Evolutionary conservation across 2,113 vertebrate species (phyloP).

Genomic region (Taurulus bubalis): DNA sequence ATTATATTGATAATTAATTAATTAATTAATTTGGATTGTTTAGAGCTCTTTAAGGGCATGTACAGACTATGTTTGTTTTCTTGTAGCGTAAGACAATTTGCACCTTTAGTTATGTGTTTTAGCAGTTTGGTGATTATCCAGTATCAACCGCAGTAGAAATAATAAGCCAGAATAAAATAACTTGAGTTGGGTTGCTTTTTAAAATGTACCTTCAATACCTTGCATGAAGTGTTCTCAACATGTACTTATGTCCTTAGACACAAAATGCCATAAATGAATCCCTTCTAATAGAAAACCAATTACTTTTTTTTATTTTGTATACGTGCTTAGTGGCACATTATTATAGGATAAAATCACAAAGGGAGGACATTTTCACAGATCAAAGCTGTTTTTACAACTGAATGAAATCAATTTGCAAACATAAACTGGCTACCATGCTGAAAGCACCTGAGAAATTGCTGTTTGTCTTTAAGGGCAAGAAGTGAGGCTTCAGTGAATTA

Average conservation of each 20-base stretch:
- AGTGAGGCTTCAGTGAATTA: conserved; percentile 50
- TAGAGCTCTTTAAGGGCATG: not conserved
- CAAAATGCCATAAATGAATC: conserved; percentile 22
- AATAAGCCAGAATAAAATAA: conserved; percentile 24
- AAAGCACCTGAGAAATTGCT: conserved; percentile 51
- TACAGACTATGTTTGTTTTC: conserved; percentile 19
- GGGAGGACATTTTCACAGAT: conserved; percentile 32
- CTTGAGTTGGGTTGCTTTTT: not conserved
- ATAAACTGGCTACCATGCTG: conserved; percentile 35
- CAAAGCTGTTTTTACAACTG: conserved; percentile 57
- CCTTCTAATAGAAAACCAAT: conserved; percentile 30
- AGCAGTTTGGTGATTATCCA: conserved; percentile 4
- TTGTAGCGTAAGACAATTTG: not conserved
- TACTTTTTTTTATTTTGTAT: conserved; percentile 8
- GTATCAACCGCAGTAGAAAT: conserved; percentile 4
- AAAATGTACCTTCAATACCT: not conserved
- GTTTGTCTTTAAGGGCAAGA: conserved; percentile 66
- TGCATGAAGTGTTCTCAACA: not conserved
- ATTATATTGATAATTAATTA: too few species aligned
- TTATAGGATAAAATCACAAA: conserved; percentile 40
- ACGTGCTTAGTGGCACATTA: not conserved
- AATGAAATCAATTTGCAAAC: conserved; percentile 69
- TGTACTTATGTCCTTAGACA: conserved; percentile 12
- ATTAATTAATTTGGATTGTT: not conserved
- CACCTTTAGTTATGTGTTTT: conserved; percentile 9